A percentile compares a stretch with the other conserved stretches of the same genome.
These are phyloP conservation scores for Mionectes olivaceus DNA, from an alignment of 2,797 vertebrate genomes.

Conservation along the genomic window DNA sequence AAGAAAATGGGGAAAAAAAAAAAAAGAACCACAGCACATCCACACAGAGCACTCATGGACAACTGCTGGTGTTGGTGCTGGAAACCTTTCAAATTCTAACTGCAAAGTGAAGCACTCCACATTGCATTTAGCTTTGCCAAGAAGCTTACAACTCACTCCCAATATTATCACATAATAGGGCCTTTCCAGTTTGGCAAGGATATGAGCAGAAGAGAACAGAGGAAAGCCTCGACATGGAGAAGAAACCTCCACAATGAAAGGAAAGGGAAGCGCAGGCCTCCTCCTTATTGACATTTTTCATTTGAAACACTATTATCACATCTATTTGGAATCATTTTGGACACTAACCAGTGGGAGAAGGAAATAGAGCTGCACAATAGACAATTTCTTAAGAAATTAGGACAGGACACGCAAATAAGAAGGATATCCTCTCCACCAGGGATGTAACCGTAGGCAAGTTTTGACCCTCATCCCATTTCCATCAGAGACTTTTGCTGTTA, in stretches of 20 bases:
- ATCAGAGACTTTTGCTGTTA: not conserved
- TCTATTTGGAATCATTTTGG: not conserved
- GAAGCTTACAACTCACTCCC: constrained; percentile 4
- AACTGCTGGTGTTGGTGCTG: constrained; percentile 1
- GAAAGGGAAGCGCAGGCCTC: constrained; percentile 13
- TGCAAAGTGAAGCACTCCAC: not conserved
- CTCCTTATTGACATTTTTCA: not conserved
- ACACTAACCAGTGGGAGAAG: not conserved
- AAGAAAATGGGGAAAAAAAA: not conserved
- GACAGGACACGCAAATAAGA: not conserved
- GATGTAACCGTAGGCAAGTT: not conserved
- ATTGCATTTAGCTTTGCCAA: constrained; percentile 20
- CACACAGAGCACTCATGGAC: not conserved
- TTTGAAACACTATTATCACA: constrained; percentile 2
- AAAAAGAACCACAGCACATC: not conserved
- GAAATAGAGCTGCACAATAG: constrained; percentile 26
- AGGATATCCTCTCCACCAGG: constrained; percentile 11
- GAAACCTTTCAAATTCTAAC: constrained; percentile 1
- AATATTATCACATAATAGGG: constrained; percentile 9
- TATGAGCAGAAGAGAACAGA: not conserved
- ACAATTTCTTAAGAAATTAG: not conserved
- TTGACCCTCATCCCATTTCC: not conserved
- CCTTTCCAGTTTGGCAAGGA: constrained; percentile 51
- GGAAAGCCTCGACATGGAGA: not conserved
- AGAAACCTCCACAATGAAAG: constrained; percentile 39